Percentiles rank a stretch among this genome's conserved stretches.
Evolutionary conservation across 1,140 invertebrate genomes (phyloP).

Genomic region (Meteorus sp.): DNA sequence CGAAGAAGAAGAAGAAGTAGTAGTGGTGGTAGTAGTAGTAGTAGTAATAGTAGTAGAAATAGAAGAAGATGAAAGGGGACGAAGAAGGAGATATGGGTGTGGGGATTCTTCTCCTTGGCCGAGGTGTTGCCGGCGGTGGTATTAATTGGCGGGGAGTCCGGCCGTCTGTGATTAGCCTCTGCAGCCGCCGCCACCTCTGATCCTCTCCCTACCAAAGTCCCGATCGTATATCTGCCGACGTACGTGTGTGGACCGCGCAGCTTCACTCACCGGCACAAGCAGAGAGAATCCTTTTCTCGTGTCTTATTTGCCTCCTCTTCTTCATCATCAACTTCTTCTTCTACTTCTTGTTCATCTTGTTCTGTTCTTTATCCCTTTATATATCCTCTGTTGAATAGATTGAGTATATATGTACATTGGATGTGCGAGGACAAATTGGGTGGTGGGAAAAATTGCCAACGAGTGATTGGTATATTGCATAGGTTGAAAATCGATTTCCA

Average conservation of each 20-base stretch:
- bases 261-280: conserved; percentile 6
- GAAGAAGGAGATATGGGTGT: conserved; percentile 6
- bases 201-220: conserved; percentile 22
- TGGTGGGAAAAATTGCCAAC: background rate
- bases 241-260: conserved; percentile 22
- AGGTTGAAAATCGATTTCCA: too few species aligned
- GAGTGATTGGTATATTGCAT: too few species aligned
- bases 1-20: conserved; percentile 16
- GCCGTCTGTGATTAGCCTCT: conserved; percentile 51
- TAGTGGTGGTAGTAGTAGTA: too few species aligned
- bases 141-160: conserved; percentile 51
- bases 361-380: background rate
- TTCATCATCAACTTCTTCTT: background rate
- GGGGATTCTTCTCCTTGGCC: conserved; percentile 23
- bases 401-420: background rate
- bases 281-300: background rate
- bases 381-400: background rate
- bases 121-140: conserved; percentile 52
- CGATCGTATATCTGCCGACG: conserved; percentile 33
- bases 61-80: conserved; percentile 12
- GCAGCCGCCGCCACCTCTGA: conserved; percentile 46
- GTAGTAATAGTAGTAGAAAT: background rate
- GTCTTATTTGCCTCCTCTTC: background rate
- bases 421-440: background rate
- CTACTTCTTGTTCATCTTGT: background rate